Evolutionary conservation across 2,797 vertebrate species (phyloP), one percentile per base, ranked within the genome.

Genomic region (Peromyscus eremicus): DNA sequence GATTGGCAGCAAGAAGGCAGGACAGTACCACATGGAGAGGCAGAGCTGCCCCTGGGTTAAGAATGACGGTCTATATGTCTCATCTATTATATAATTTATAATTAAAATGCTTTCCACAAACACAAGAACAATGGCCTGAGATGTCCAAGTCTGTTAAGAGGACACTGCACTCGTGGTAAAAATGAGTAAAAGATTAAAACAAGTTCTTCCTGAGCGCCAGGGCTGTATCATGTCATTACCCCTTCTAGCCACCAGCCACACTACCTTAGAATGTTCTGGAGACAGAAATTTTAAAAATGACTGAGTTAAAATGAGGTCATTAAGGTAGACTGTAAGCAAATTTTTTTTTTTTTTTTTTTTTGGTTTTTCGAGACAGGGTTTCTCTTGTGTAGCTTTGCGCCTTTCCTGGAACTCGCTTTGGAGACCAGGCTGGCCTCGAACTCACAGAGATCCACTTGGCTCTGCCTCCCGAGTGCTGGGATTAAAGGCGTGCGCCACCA

Each of bases 101-200:
- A 79, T 14, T 40, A 95, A 95, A 80, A 89, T 71, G 73, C 37
- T 68, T 49, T 88, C 84, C 52, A 92, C 12, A 85, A 71, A 88
- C 0, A 46, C 27, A 76, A 92, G 66, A 80, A 80, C 32, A 60
- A 89, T 4, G 52, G 43, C 6, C 4, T 37, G 55, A 21, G 43
- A 2, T n/a, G 73, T 91, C n/a, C 73, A 73, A 76, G 66, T 93
- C 29, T 66, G 19, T 49, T n/a, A 55, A 91, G 12, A 32, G 55
- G 64, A 8, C 9, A n/a, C 46, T 84, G 17, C 40, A 83, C 70
- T 37, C 80, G 23, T 10, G 64, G 49, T 29, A 89, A 89, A 76
- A 60, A 52, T 21, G 80, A 79, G 10, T 40, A 12, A 79, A 71
- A 43, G 62, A 55, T 46, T 84, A 75, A 73, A 82, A 79, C 8